These are phyloP conservation scores for Sciurus vulgaris DNA, from an alignment of 2,797 vertebrate genomes.

Conservation along the genomic window DNA sequence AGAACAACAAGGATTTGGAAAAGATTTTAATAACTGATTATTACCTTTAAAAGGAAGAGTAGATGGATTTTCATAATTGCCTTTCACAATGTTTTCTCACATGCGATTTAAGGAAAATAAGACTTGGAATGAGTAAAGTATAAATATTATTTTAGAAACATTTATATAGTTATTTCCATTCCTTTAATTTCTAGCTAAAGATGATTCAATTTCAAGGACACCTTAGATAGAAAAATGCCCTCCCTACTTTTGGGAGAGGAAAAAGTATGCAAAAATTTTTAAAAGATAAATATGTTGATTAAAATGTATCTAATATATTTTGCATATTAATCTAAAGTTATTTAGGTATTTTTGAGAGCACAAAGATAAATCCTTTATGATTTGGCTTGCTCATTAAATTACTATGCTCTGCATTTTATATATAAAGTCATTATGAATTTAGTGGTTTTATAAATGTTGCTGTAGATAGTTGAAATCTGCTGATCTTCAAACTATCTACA, in stretches of 20 bases:
- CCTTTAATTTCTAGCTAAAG: conserved; percentile 44
- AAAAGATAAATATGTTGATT: not conserved
- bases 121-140: not conserved
- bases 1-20: not conserved
- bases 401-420: not conserved
- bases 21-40: not conserved
- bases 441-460: conserved; percentile 19
- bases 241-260: not conserved
- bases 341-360: conserved; percentile 37
- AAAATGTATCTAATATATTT: not conserved
- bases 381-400: not conserved
- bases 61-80: not conserved
- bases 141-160: conserved; percentile 40
- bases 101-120: conserved; percentile 25
- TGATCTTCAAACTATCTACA: not conserved
- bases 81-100: not conserved
- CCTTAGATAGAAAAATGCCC: not conserved
- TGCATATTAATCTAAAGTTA: not conserved
- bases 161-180: not conserved
- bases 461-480: not conserved
- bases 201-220: conserved; percentile 28
- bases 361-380: not conserved
- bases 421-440: not conserved
- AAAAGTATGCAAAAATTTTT: not conserved
- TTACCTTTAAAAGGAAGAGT: not conserved